phyloP scores from a whole-genome alignment of 2,888 invertebrate species.

The Cheilosia vernalis region DNA sequence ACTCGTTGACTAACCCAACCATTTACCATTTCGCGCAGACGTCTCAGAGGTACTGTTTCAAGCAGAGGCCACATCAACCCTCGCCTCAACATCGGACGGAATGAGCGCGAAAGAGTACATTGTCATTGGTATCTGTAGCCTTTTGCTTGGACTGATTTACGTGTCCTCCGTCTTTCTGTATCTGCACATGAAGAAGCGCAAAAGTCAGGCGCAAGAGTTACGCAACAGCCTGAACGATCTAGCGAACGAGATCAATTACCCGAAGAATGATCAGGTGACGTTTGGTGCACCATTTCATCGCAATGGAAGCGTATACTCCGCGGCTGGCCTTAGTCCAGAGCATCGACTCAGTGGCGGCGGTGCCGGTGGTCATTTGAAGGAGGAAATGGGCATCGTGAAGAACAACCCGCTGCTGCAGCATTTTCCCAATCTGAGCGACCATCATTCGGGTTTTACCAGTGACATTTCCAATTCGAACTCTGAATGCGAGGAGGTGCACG shows the following conservation, averaged over 20 bases:
- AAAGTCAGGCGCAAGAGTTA: constrained; percentile 80
- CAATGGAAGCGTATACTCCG: constrained; percentile 81
- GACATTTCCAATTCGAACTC: constrained; percentile 87
- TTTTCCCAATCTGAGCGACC: constrained; percentile 85
- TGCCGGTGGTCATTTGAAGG: constrained; percentile 81
- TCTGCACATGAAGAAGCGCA: constrained; percentile 89
- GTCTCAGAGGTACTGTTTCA: constrained; percentile 92
- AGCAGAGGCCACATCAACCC: constrained; percentile 86
- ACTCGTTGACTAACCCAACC: constrained; percentile 21
- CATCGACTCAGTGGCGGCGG: constrained; percentile 78
- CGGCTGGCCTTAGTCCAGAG: constrained; percentile 79
- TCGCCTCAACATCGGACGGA: constrained; percentile 85
- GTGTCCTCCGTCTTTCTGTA: constrained; percentile 93
- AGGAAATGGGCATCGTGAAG: constrained; percentile 89
- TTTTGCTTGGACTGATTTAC: constrained; percentile 93
- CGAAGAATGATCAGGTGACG: constrained; percentile 83
- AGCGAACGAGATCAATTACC: constrained; percentile 84
- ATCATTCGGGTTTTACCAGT: constrained; percentile 84
- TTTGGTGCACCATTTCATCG: constrained; percentile 82
- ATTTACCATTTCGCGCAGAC: constrained; percentile 84
- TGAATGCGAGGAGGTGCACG: constrained; percentile 85
- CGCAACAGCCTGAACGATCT: constrained; percentile 81
- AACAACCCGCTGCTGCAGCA: constrained; percentile 90
- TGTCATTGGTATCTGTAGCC: constrained; percentile 92
- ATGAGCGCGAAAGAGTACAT: constrained; percentile 91